Evolutionary conservation across 2,797 vertebrate species (phyloP), one percentile per base, ranked within the genome.

Genomic region (Orestias chungarensis): DNA sequence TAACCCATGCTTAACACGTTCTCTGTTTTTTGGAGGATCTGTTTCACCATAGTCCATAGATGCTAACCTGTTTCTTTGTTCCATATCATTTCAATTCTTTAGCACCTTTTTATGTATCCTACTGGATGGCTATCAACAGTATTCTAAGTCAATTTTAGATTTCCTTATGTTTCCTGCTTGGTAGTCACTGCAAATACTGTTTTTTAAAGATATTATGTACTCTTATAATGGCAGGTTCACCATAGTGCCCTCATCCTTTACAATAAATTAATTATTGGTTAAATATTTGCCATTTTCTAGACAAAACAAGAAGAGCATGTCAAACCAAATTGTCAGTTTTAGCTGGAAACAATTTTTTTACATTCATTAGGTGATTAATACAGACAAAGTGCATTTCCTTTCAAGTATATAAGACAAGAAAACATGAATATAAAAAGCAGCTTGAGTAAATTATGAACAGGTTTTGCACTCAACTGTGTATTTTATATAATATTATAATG

Each of bases 401-500:
- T 44, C 57, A 73, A 66, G n/a, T 54, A 42, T 69, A 1, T 80
- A 83, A 73, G 1, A 66, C 25, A 68, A 46, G 44, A 71, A 82
- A 82, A 27, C 23, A 82, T 25, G 35, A 50, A 66, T 44, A 43
- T 50, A 59, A 15, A 55, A 71, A 71, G 3, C 17, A 82, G 69
- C 70, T 64, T 78, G 77, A 70, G 73, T 43, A 72, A 76, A 85
- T 68, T 72, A 69, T 75, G 65, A 86, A 81, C 82, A 87, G 79
- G 86, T 83, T 83, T 85, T 80, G 68, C 64, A 65, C 59, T 76
- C 67, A 71, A 76, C 54, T 80, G 46, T 87, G 74, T 69, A 71
- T 83, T 82, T 47, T 70, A 40, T 83, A 75, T 82, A 82, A 84
- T 70, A 89, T 72, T 72, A 78, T 42, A 55, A 81, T 78, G 78